phyloP scores from a whole-genome alignment of 2,797 vertebrate species.

The Epinephelus awoara region DNA sequence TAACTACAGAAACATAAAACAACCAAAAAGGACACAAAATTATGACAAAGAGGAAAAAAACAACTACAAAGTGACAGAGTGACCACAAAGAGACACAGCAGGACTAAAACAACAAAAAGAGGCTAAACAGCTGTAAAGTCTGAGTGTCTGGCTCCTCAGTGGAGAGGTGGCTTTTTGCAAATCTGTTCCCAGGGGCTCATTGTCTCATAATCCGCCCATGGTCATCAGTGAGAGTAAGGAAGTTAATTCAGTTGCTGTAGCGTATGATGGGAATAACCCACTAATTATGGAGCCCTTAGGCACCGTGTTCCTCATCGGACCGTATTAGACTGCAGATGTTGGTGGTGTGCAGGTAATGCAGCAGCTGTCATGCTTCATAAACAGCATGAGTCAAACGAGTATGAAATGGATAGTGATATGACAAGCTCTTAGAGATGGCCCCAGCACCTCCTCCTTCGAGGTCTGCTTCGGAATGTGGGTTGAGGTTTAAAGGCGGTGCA shows the following conservation, averaged over 20 bases:
- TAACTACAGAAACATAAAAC: no score
- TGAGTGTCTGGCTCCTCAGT: no score
- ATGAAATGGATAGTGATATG: slow-evolving; percentile 5
- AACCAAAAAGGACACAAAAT: no score
- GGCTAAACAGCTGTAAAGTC: no score
- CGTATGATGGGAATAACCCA: slow-evolving; percentile 43
- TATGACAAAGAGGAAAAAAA: no score
- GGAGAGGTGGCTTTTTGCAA: no score
- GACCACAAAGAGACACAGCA: no score
- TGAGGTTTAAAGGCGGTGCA: slow-evolving; percentile 25
- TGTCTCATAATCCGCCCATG: no score
- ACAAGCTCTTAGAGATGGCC: neutral
- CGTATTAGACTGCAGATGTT: neutral
- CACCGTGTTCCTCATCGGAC: neutral
- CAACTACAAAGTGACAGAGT: no score
- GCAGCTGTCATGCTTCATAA: slow-evolving; percentile 9
- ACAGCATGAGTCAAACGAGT: neutral
- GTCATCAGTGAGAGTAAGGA: no score
- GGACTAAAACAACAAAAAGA: no score
- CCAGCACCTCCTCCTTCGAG: neutral
- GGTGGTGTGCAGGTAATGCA: slow-evolving; percentile 12
- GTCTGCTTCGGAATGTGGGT: slow-evolving; percentile 29
- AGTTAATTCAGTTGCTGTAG: neutral
- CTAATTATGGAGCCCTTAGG: neutral
- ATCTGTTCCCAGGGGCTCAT: no score